Conservation (phyloP, 2,888 invertebrate genomes). For the Thecophora atra region DNA sequence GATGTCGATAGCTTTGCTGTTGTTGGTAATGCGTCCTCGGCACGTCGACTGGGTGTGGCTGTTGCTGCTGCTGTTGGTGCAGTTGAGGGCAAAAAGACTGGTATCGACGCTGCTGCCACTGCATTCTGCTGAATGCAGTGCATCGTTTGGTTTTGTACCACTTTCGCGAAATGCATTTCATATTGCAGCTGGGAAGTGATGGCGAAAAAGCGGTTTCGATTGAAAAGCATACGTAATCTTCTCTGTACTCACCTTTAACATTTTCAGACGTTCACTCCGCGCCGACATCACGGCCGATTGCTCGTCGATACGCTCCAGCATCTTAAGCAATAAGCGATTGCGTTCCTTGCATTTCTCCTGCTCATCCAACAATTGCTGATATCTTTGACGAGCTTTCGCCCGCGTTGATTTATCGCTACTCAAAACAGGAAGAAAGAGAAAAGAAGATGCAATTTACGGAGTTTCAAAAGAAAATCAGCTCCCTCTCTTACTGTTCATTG, state of each 20-base stretch:
- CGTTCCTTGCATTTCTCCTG: slow-evolving; percentile 70
- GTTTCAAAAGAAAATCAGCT: slow-evolving; percentile 26
- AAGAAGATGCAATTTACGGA: neutral
- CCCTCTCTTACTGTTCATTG: slow-evolving; percentile 67
- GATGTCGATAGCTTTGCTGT: slow-evolving; percentile 27
- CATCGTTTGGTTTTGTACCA: slow-evolving; percentile 61
- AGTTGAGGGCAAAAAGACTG: slow-evolving; percentile 38
- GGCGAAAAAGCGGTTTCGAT: neutral
- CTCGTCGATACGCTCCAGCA: slow-evolving; percentile 71
- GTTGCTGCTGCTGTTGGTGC: slow-evolving; percentile 21
- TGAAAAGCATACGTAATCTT: neutral
- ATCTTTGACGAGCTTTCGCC: slow-evolving; percentile 58
- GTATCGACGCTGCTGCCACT: slow-evolving; percentile 36
- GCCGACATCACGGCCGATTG: slow-evolving; percentile 69
- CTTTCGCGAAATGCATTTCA: slow-evolving; percentile 64
- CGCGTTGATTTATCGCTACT: slow-evolving; percentile 58
- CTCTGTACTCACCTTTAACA: slow-evolving; percentile 67
- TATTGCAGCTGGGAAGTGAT: slow-evolving; percentile 59
- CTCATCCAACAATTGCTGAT: slow-evolving; percentile 68
- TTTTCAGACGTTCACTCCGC: slow-evolving; percentile 71
- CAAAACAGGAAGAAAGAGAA: neutral
- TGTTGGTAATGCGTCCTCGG: slow-evolving; percentile 42
- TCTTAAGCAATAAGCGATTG: slow-evolving; percentile 70
- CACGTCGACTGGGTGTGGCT: slow-evolving; percentile 39
- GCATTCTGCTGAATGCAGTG: slow-evolving; percentile 56